phyloP scores from a whole-genome alignment of 2,113 vertebrate species.

The Xenopus borealis region DNA sequence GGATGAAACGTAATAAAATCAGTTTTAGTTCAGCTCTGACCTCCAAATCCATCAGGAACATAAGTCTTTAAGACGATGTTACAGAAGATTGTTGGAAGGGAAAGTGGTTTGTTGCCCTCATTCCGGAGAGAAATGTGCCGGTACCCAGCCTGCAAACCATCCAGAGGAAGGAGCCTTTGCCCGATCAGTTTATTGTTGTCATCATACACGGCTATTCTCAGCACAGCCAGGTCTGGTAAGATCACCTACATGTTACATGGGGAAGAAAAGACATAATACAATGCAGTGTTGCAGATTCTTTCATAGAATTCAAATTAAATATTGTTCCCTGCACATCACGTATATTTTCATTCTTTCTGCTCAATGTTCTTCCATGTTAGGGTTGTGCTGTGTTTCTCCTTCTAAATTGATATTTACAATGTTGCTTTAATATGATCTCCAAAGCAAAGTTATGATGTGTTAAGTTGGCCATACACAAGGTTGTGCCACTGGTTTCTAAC shows the following conservation, averaged over 20 bases:
- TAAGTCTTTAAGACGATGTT: slow-evolving; percentile 98
- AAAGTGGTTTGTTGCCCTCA: slow-evolving; percentile 95
- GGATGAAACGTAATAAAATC: slow-evolving; percentile 24
- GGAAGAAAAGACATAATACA: too few species aligned
- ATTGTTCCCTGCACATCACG: too few species aligned
- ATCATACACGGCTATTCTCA: slow-evolving; percentile 94
- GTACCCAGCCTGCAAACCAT: slow-evolving; percentile 95
- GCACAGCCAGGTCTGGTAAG: slow-evolving; percentile 91
- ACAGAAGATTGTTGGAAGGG: slow-evolving; percentile 94
- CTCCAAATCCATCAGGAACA: slow-evolving; percentile 96
- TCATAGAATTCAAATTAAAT: too few species aligned
- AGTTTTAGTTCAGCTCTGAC: slow-evolving; percentile 61
- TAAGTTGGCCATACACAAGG: too few species aligned
- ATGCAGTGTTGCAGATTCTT: too few species aligned
- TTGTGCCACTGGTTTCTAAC: too few species aligned
- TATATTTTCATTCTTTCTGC: too few species aligned
- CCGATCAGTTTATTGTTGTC: slow-evolving; percentile 96
- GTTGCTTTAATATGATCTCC: too few species aligned
- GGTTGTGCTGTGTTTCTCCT: too few species aligned
- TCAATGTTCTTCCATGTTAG: too few species aligned
- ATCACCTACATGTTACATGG: slow-evolving; percentile 75
- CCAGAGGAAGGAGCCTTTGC: slow-evolving; percentile 91
- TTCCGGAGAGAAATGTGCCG: slow-evolving; percentile 96
- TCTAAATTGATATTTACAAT: too few species aligned
- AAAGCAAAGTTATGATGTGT: too few species aligned